Percentiles rank a stretch among this genome's conserved stretches.
Evolutionary conservation across 2,797 vertebrate species (phyloP).

Genomic region (Prionace glauca): DNA sequence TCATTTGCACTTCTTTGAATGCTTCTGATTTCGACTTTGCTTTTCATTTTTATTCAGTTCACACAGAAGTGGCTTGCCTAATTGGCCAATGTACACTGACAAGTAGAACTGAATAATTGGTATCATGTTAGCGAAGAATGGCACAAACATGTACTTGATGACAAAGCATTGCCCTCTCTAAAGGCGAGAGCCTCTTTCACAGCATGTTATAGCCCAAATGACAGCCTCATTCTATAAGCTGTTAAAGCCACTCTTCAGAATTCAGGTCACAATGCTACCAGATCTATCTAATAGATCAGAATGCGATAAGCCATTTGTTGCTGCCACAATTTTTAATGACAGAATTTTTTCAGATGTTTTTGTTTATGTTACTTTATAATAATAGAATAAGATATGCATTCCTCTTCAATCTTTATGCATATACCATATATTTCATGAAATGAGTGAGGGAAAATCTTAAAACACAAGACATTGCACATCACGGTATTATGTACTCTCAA

Average conservation of each 20-base stretch:
- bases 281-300: neutral
- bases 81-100: neutral
- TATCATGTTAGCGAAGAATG: neutral
- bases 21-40: neutral
- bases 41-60: neutral
- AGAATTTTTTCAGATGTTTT: neutral
- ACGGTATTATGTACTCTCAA: neutral
- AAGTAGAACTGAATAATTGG: neutral
- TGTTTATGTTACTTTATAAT: neutral
- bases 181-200: neutral
- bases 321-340: neutral
- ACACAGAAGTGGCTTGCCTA: neutral
- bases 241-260: constrained; percentile 18
- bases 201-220: neutral
- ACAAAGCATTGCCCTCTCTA: constrained; percentile 12
- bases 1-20: neutral
- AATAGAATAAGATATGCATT: neutral
- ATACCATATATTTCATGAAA: neutral
- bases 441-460: neutral
- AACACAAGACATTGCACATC: neutral
- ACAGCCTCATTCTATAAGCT: neutral
- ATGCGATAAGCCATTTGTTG: neutral
- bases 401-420: neutral
- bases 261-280: constrained; percentile 29
- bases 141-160: constrained; percentile 15